Conservation (phyloP, 1,140 invertebrate genomes). For the Drosophila mojavensis region DNA sequence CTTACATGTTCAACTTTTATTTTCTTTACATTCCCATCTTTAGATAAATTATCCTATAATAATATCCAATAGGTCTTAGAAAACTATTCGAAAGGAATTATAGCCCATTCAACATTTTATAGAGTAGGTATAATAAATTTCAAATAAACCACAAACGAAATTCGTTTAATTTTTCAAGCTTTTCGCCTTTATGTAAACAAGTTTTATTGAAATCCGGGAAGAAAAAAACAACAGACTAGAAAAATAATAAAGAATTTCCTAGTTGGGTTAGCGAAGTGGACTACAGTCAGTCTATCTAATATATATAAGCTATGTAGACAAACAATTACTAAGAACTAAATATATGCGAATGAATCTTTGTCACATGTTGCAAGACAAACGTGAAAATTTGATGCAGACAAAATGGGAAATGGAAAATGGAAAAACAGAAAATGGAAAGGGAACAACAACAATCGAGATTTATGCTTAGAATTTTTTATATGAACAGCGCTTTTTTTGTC, state of each 20-base stretch:
- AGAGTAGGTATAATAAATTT: constrained; percentile 46
- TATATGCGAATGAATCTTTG: constrained; percentile 43
- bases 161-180: constrained; percentile 51
- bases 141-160: constrained; percentile 52
- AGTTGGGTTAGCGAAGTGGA: constrained; percentile 15
- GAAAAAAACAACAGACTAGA: constrained; percentile 9
- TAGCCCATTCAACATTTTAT: neutral
- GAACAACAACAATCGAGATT: constrained; percentile 49
- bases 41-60: neutral
- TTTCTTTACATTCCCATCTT: neutral
- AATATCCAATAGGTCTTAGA: too few species aligned
- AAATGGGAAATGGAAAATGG: constrained; percentile 37
- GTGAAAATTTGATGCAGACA: constrained; percentile 18
- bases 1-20: too few species aligned
- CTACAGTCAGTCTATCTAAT: neutral
- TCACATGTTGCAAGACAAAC: constrained; percentile 71
- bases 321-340: constrained; percentile 54
- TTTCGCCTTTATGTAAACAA: constrained; percentile 64
- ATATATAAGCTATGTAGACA: constrained; percentile 1
- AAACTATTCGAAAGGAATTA: neutral
- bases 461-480: constrained; percentile 63
- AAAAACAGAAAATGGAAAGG: constrained; percentile 17
- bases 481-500: constrained; percentile 54
- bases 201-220: constrained; percentile 68
- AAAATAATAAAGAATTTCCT: constrained; percentile 9